Base-by-base conservation (phyloP, 1,140 invertebrate species). In the Leptestheria dahalacensis region DNA sequence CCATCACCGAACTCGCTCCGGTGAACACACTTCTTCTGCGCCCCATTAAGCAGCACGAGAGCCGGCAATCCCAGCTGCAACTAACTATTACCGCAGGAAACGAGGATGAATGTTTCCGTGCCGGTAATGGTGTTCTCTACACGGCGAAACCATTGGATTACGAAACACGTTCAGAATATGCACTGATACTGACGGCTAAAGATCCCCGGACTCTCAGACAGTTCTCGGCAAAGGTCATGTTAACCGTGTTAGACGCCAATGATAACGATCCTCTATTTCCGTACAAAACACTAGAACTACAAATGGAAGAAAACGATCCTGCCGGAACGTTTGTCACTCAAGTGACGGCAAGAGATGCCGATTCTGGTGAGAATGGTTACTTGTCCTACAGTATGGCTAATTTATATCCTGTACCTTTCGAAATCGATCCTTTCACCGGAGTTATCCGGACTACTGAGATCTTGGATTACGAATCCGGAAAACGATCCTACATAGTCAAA, bases 371-470 rank as follows among this genome's bases (percentile, higher is more conserved):
- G 67, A 98, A 98, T 73, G 88, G 90, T n/a, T 91, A 91, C 71
- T 84, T 98, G 64, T 91, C 88, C 0, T 97, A 93, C 74, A 89
- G 86, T 62, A 86, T 95, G 65, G 88, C 87, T 24, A 94, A 95
- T 72, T 74, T 91, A 12, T 82, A 86, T 65, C 82, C 83, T 46
- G 82, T 94, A 2, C 94, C 94, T 24, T 98, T 98, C 72, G 86
- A 91, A 65, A 91, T 99, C 55, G 93, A 98, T 68, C 89, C 89
- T 65, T 95, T 97, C 70, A 87, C 86, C 4, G 96, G 96, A 0
- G 77, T 86, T n/a, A 82, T 97, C 1, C 82, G 78, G 66, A 91
- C 90, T 0, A 88, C 83, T 0, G 78, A 83, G 63, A 70, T 86
- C 3, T 73, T 97, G 25, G 93, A 97, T 74, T 97, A 85, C 71